phyloP scores from a whole-genome alignment of 2,113 vertebrate species.

The Ginglymostoma cirratum region DNA sequence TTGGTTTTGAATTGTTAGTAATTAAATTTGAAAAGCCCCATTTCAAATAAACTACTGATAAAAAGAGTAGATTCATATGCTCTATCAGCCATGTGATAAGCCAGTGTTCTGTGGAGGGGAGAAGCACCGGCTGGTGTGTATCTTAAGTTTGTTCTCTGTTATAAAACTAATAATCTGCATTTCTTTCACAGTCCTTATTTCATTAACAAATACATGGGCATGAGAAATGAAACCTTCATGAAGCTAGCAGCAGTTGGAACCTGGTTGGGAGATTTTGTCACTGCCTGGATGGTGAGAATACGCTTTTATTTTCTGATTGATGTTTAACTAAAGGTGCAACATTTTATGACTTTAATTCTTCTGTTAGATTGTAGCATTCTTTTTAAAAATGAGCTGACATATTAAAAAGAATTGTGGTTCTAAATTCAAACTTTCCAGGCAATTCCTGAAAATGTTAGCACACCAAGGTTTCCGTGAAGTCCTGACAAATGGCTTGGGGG shows the following conservation, averaged over 20 bases:
- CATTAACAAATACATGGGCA: slow-evolving; percentile 96
- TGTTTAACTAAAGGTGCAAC: background rate
- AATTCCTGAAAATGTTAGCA: too few species aligned
- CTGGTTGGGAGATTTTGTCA: slow-evolving; percentile 99
- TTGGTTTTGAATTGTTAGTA: background rate
- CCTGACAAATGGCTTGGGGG: too few species aligned
- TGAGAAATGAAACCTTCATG: slow-evolving; percentile 97
- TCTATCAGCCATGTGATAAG: background rate
- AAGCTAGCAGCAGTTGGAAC: slow-evolving; percentile 94
- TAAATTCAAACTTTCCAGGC: too few species aligned
- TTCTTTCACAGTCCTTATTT: slow-evolving; percentile 70
- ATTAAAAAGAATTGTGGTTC: background rate
- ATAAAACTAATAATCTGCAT: background rate
- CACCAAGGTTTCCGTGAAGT: too few species aligned
- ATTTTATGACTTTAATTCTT: background rate
- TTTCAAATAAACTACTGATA: background rate
- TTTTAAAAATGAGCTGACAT: background rate
- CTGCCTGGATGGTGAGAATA: slow-evolving; percentile 94
- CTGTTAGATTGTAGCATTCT: background rate
- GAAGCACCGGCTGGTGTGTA: background rate
- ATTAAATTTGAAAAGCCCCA: background rate
- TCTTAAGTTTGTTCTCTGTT: background rate
- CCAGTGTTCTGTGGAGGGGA: background rate
- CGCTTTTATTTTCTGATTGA: background rate
- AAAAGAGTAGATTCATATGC: background rate